Evolutionary conservation across 2,888 invertebrate species (phyloP).

Genomic region (Drosophila parthenogenetica): DNA sequence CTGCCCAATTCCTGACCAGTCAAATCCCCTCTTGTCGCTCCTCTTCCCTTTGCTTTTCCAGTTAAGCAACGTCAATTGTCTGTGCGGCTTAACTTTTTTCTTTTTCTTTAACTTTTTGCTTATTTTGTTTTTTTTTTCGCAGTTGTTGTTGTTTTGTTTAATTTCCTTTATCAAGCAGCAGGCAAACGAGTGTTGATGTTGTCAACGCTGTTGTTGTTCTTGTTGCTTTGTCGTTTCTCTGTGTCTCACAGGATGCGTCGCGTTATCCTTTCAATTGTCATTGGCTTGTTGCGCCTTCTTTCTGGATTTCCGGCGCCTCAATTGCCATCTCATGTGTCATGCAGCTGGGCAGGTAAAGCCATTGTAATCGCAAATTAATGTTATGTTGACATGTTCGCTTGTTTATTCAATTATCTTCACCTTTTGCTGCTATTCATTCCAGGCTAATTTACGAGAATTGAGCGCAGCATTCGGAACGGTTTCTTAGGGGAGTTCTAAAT

Average conservation of each 20-base stretch:
- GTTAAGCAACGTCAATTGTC: constrained; percentile 67
- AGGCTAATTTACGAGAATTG: background rate
- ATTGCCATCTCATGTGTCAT: constrained; percentile 19
- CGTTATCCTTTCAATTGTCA: constrained; percentile 76
- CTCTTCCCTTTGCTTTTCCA: constrained; percentile 12
- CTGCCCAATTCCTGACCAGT: constrained; percentile 31
- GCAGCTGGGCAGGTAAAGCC: constrained; percentile 46
- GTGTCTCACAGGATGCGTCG: constrained; percentile 35
- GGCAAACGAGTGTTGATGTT: constrained; percentile 45
- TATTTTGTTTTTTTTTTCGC: too few relatives aligned
- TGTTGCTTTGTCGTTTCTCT: constrained; percentile 13
- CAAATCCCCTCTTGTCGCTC: background rate
- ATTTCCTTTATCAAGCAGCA: constrained; percentile 75
- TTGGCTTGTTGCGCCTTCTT: constrained; percentile 70
- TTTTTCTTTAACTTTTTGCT: constrained; percentile 20
- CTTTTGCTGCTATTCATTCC: background rate
- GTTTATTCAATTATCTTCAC: constrained; percentile 19
- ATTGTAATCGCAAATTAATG: constrained; percentile 68
- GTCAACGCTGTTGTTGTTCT: constrained; percentile 1
- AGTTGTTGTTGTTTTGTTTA: constrained; percentile 44
- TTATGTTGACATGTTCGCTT: constrained; percentile 59
- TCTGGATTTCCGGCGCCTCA: background rate
- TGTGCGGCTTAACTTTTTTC: constrained; percentile 67
- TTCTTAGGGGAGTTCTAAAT: too few relatives aligned
- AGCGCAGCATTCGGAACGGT: background rate